These are phyloP conservation scores for Bovichtus variegatus DNA, from an alignment of 2,797 vertebrate species.

Conservation along the genomic window DNA sequence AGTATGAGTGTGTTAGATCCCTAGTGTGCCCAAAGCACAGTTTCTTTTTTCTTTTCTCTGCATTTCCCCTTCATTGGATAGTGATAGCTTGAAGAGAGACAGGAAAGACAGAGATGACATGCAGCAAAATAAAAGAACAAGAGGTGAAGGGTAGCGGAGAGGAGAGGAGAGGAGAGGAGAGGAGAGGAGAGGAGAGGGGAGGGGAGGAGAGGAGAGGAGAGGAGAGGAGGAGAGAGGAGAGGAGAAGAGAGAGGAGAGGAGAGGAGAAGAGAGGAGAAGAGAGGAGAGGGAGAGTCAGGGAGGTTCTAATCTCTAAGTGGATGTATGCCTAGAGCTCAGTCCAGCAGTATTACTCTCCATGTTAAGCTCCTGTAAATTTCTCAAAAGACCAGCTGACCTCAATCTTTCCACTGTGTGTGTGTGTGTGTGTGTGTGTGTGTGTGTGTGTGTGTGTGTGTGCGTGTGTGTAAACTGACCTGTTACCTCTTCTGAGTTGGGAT, in stretches of 20 bases:
- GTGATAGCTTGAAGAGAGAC: too few species aligned
- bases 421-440: conserved; percentile 18
- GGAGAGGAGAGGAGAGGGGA: too few species aligned
- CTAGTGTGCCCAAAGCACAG: neutral
- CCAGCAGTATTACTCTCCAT: neutral
- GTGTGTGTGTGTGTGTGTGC: conserved; percentile 29
- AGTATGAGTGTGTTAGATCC: neutral
- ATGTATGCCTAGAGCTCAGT: conserved; percentile 15
- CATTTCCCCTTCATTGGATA: too few species aligned
- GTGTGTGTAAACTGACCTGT: conserved; percentile 86
- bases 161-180: too few species aligned
- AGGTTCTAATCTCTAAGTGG: conserved; percentile 7
- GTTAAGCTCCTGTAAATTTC: conserved; percentile 57
- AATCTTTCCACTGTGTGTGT: conserved; percentile 11
- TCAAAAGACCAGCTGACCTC: conserved; percentile 38
- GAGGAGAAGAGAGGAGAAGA: neutral
- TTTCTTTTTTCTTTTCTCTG: too few species aligned
- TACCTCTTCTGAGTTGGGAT: conserved; percentile 92
- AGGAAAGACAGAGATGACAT: too few species aligned
- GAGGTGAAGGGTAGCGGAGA: too few species aligned
- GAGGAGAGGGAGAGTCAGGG: neutral
- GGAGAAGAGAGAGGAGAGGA: too few species aligned
- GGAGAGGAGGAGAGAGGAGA: too few species aligned
- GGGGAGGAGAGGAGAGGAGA: too few species aligned
- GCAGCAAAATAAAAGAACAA: too few species aligned